Evolutionary conservation across 2,113 vertebrate genomes (phyloP), one percentile per base, ranked within the genome.

Genomic region (Salvelinus namaycush): DNA sequence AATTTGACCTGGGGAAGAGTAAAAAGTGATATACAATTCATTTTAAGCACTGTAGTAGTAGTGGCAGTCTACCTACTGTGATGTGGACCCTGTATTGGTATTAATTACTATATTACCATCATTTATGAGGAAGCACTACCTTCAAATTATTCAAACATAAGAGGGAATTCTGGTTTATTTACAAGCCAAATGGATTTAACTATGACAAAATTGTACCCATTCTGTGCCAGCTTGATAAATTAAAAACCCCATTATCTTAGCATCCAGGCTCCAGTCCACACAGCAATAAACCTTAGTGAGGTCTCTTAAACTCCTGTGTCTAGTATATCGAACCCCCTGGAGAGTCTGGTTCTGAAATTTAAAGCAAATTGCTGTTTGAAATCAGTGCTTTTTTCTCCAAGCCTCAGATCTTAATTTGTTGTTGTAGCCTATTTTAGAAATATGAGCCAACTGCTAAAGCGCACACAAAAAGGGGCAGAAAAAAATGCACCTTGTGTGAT

Each of bases 401-500:
- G 81, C 76, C 84, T 89, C 51, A 90, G 86, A 92, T 88, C 85
- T 84, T 90, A 88, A 92, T 91, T 91, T 90, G 90, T 91, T 93
- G 86, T 93, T 95, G 65, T 66, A 94, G 87, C 81, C 90, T 92
- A 89, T 94, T 94, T 94, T 82, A 92, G 91, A 93, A 94, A 94
- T 91, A 87, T 85, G 87, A 94, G 89, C 89, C 89, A 92, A 92
- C 88, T 84, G 79, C 86, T 87, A 82, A 84, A 90, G 77, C 74
- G 81, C 93, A 89, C 90, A 93, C 88, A 83, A 83, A 81, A 75
- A 83, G 76, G 31, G 69, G 72, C 85, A 81, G 69, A 82, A 89
- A 90, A 92, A 95, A 94, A 94, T 93, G 92, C 93, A 97, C 95
- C 95, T 95, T 96, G 94, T 94, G 92, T 94, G 91, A 95, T 81